Base-by-base conservation (phyloP, 2,113 vertebrate species). In the human region DNA sequence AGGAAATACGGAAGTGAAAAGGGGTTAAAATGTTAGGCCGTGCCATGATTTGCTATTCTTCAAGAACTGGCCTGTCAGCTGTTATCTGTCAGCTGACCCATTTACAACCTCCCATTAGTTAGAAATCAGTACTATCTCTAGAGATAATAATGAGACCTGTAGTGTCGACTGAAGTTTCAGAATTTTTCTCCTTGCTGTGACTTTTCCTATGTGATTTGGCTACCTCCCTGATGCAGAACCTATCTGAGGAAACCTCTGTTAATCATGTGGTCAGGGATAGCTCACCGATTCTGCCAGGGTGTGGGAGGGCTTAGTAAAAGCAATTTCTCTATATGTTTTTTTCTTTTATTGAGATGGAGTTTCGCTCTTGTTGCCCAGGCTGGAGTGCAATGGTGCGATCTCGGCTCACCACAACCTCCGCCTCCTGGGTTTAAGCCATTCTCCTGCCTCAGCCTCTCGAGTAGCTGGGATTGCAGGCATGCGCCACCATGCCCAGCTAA, bases 121-220 rank as follows among this genome's bases (percentile, higher is more conserved):
- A 68, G 82, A 93, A 97, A 91, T 92, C 52, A 61, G 57, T 75
- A 9, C 32, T 59, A 8, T 94, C 59, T 96, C 48, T 48, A 75
- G 72, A 95, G 94, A 97, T 95, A 95, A 92, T 85, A 79, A 48
- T 38, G 68, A 93, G 73, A 76, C 52, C 32, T 61, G 7, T 22
- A 68, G 50, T 85, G 35, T 48, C 70, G 27, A 55, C 32, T n/a
- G 85, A 89, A 89, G 55, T 50, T 22, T 89, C 40, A 35, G 35
- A 70, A 27, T 86, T 91, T 94, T 94, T 93, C 64, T 90, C 32
- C 61, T 57, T 50, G 22, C 30, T 87, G 38, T 73, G 73, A 75
- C 55, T 93, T 95, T 97, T 93, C 66, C 35, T 94, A 72, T 94
- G 93, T 93, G 88, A 93, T 91, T 73, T 95, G 32, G 23, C 72